phyloP scores from a whole-genome alignment of 2,888 invertebrate species.

The Eucera pruinosa region DNA sequence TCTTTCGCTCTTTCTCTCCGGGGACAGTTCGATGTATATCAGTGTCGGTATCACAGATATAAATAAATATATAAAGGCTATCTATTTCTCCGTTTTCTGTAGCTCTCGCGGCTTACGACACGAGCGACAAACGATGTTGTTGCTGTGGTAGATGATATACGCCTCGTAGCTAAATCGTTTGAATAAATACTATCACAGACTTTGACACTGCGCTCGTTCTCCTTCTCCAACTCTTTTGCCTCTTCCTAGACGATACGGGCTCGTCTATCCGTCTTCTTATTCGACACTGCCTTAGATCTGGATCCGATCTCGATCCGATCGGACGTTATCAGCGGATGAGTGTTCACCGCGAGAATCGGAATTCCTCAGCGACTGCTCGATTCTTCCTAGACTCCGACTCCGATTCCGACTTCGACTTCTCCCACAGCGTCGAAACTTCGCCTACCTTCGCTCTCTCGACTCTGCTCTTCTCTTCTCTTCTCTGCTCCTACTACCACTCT shows the following conservation, averaged over 20 bases:
- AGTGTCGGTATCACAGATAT: constrained; percentile 83
- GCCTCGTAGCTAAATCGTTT: constrained; percentile 69
- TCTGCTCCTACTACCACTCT: too few relatives aligned
- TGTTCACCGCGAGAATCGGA: constrained; percentile 38
- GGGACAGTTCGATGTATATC: constrained; percentile 77
- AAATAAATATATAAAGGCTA: constrained; percentile 84
- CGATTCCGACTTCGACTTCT: constrained; percentile 18
- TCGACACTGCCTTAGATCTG: constrained; percentile 1
- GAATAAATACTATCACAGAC: constrained; percentile 84
- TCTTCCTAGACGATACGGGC: background rate
- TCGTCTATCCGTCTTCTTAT: constrained; percentile 7
- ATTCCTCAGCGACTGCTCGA: constrained; percentile 25
- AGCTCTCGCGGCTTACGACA: constrained; percentile 22
- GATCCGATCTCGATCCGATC: constrained; percentile 14
- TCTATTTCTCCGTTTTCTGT: constrained; percentile 64
- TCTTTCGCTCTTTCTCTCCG: constrained; percentile 30
- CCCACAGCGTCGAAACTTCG: constrained; percentile 33
- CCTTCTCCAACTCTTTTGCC: constrained; percentile 21
- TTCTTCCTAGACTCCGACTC: too few relatives aligned
- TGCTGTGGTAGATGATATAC: constrained; percentile 54
- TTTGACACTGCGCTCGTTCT: constrained; percentile 77
- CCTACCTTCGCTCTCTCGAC: constrained; percentile 30
- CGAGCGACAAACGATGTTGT: constrained; percentile 42
- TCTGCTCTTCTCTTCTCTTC: too few relatives aligned
- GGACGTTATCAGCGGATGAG: background rate